phyloP scores from a whole-genome alignment of 37 sponge, comb jelly and placozoan species.

The Bolinopsis microptera region DNA sequence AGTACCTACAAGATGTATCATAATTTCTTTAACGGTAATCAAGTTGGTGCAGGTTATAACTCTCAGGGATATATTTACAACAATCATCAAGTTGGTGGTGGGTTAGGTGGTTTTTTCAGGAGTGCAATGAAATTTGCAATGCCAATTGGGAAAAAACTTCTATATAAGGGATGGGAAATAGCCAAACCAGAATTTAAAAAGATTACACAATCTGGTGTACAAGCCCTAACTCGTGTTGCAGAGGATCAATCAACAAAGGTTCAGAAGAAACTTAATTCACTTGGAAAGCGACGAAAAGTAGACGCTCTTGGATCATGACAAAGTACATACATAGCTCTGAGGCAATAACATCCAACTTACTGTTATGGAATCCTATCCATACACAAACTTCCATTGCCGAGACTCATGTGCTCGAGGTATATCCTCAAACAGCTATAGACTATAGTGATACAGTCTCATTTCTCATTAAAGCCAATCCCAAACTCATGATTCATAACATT shows the following conservation, averaged over 20 bases:
- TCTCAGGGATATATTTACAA: slow-evolving; percentile 27
- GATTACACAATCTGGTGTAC: slow-evolving; percentile 1
- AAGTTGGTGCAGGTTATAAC: slow-evolving; percentile 22
- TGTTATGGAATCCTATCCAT: slow-evolving; percentile 31
- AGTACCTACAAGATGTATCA: slow-evolving; percentile 6
- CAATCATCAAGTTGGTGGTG: slow-evolving; percentile 48
- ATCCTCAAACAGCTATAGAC: slow-evolving; percentile 44
- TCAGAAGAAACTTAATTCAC: slow-evolving; percentile 6
- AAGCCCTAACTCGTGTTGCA: neutral
- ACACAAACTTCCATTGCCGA: slow-evolving; percentile 36
- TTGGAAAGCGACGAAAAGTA: neutral
- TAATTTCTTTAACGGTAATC: neutral
- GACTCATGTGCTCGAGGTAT: slow-evolving; percentile 35
- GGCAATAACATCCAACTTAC: slow-evolving; percentile 15
- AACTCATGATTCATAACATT: slow-evolving; percentile 34
- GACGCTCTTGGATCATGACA: slow-evolving; percentile 60
- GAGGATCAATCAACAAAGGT: neutral
- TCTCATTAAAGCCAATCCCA: neutral
- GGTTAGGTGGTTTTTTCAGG: slow-evolving; percentile 30
- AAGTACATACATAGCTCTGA: slow-evolving; percentile 42
- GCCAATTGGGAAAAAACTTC: slow-evolving; percentile 53
- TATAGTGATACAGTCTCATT: slow-evolving; percentile 42
- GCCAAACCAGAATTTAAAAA: slow-evolving; percentile 54
- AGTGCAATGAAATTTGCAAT: neutral
- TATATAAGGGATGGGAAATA: slow-evolving; percentile 58